Percentiles rank a stretch among this genome's conserved stretches.
Evolutionary conservation across 2,797 vertebrate genomes (phyloP).

Genomic region (Manis crassicaudata): DNA sequence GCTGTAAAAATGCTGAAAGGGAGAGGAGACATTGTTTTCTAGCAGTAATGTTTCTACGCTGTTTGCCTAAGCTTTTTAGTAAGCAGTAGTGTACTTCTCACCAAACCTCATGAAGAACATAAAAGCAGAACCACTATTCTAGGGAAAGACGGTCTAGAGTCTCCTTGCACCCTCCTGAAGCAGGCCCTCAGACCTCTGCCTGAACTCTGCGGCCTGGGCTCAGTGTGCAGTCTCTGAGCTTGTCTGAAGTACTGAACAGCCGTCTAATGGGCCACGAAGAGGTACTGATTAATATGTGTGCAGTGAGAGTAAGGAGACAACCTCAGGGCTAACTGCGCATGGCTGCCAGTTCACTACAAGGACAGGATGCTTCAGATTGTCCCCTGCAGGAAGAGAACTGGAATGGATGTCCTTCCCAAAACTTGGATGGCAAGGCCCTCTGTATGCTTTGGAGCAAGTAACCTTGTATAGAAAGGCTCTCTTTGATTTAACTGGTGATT

Average conservation of each 20-base stretch:
- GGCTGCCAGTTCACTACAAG: not conserved
- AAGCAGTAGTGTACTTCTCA: not conserved
- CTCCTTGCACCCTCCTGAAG: not conserved
- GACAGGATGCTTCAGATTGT: not conserved
- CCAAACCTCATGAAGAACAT: not conserved
- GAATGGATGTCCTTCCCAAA: not conserved
- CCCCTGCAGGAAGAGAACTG: not conserved
- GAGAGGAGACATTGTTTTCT: not conserved
- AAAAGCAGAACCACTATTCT: not conserved
- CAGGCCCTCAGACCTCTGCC: not conserved
- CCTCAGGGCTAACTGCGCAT: not conserved
- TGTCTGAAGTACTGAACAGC: not conserved
- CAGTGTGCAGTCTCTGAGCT: not conserved
- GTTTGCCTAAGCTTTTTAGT: not conserved
- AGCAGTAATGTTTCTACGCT: not conserved
- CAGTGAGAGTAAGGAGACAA: not conserved
- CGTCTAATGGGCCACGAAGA: not conserved
- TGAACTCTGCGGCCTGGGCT: not conserved
- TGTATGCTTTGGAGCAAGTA: not conserved
- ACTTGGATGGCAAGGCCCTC: not conserved
- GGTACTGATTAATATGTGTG: not conserved
- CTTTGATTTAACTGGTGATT: not conserved
- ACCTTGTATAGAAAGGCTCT: not conserved
- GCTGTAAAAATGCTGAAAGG: not conserved
- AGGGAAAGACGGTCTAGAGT: not conserved